These are phyloP conservation scores for Gerosis bhagava DNA, from an alignment of 2,888 invertebrate species.

Conservation along the genomic window DNA sequence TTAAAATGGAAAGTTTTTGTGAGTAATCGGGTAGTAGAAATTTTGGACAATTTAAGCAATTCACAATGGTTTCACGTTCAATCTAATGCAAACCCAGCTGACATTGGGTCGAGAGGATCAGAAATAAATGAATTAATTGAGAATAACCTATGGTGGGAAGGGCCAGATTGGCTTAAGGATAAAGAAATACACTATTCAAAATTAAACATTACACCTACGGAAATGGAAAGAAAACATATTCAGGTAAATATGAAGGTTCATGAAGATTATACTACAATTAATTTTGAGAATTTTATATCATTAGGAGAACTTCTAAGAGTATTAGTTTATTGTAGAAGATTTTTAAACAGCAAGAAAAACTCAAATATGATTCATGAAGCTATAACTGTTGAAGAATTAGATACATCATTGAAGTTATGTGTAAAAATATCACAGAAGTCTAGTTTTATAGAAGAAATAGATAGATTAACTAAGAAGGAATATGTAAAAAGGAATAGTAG, in stretches of 20 bases:
- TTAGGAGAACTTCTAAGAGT: conserved; percentile 6
- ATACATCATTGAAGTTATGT: conserved; percentile 26
- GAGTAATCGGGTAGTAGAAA: conserved; percentile 27
- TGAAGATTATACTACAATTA: neutral
- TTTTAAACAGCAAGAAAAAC: neutral
- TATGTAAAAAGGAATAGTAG: conserved; percentile 14
- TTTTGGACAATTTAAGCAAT: too few species aligned
- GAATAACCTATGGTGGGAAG: too few species aligned
- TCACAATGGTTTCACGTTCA: conserved; percentile 29
- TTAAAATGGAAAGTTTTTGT: conserved; percentile 26
- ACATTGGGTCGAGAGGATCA: conserved; percentile 38
- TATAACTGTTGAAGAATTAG: conserved; percentile 29
- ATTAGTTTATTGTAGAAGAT: conserved; percentile 4
- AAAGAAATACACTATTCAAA: conserved; percentile 8
- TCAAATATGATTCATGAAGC: neutral
- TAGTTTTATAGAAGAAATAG: conserved; percentile 23
- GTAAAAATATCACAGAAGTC: conserved; percentile 28
- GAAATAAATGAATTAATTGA: too few species aligned
- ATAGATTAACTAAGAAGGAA: conserved; percentile 1
- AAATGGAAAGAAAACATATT: too few species aligned
- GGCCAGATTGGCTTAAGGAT: conserved; percentile 22
- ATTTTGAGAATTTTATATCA: neutral
- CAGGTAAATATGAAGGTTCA: too few species aligned
- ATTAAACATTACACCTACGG: neutral
- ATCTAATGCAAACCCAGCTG: conserved; percentile 36